A percentile compares a stretch with the other conserved stretches of the same genome.
phyloP scores from a whole-genome alignment of 2,797 vertebrate species.

The Tragopan temminckii region DNA sequence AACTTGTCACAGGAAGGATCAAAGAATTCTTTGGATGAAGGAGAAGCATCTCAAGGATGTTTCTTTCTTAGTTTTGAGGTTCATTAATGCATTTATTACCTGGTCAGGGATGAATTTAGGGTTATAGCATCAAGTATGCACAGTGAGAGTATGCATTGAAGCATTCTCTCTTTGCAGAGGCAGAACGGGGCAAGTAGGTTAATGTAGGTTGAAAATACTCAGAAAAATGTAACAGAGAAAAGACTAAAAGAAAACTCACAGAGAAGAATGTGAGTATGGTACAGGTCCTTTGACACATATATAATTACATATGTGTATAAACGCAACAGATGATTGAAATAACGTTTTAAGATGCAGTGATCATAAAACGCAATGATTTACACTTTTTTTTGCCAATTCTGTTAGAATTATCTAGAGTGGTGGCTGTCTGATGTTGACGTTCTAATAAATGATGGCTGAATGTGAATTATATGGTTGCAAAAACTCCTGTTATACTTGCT shows the following conservation, averaged over 20 bases:
- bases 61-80: neutral
- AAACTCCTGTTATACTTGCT: neutral
- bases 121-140: fast-evolving
- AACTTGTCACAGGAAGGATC: neutral
- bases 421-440: neutral
- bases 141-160: neutral
- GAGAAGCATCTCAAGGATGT: neutral
- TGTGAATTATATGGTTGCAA: neutral
- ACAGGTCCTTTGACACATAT: neutral
- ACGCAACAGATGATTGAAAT: neutral
- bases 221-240: neutral
- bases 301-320: neutral
- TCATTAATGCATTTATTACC: neutral
- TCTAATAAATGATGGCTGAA: neutral
- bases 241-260: neutral
- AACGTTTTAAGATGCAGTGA: neutral
- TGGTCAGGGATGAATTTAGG: neutral
- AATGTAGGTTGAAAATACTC: neutral
- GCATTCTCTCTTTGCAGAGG: neutral
- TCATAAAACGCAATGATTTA: neutral
- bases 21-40: neutral
- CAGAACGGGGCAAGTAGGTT: neutral
- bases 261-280: neutral
- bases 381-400: neutral
- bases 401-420: neutral